These are phyloP conservation scores for Caiman crocodilus DNA, from an alignment of 2,797 vertebrate genomes.

Conservation along the genomic window DNA sequence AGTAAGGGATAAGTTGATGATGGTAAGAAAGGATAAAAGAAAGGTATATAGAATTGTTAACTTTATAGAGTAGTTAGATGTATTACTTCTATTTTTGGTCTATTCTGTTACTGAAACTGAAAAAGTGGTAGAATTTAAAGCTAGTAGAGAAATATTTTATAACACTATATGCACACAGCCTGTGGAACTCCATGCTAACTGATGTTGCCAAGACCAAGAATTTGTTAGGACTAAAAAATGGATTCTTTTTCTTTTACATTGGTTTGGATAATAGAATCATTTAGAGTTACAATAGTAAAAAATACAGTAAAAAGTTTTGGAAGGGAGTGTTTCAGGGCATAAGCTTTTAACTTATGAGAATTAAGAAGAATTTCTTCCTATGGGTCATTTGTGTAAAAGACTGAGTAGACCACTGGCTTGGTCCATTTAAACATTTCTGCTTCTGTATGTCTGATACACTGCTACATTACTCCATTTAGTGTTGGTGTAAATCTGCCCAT, in stretches of 20 bases:
- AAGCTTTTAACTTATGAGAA: background rate
- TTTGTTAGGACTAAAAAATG: slow-evolving; percentile 4
- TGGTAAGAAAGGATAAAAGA: background rate
- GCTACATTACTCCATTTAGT: slow-evolving; percentile 30
- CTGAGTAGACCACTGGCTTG: slow-evolving; percentile 1
- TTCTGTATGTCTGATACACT: background rate
- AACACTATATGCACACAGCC: background rate
- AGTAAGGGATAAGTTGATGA: background rate
- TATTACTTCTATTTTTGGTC: background rate
- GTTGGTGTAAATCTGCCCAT: background rate
- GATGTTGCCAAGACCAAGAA: background rate
- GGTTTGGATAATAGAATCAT: background rate
- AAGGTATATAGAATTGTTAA: background rate
- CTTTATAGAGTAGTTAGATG: background rate
- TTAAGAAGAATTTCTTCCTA: background rate
- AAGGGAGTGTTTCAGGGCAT: background rate
- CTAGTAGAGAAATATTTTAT: slow-evolving; percentile 9
- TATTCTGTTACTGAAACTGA: background rate
- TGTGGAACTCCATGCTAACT: background rate
- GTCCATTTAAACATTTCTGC: background rate
- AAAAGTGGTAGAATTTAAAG: background rate
- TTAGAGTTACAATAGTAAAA: background rate
- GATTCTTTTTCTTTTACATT: fast-evolving
- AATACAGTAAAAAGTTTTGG: background rate
- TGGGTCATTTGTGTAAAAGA: background rate